These are phyloP conservation scores for Parnassius mnemosyne DNA, from an alignment of 2,888 invertebrate genomes.

Conservation along the genomic window DNA sequence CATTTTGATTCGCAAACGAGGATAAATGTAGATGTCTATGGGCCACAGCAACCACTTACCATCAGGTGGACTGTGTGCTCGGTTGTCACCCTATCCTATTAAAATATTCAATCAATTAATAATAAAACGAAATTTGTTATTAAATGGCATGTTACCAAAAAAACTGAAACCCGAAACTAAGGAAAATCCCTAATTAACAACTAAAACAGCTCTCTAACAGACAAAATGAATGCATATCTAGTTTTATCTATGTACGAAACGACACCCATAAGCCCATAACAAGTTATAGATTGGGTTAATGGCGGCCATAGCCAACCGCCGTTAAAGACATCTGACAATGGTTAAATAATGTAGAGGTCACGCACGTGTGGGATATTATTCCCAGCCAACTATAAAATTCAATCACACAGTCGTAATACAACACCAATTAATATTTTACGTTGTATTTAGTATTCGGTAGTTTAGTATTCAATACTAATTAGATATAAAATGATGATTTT, in stretches of 20 bases:
- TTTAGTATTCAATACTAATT: background rate
- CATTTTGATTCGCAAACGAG: no score
- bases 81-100: no score
- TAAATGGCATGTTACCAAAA: background rate
- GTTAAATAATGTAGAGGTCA: constrained; percentile 33
- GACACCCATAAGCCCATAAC: constrained; percentile 8
- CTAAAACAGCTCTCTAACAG: background rate
- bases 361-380: constrained; percentile 32
- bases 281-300: constrained; percentile 9
- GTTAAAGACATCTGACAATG: constrained; percentile 38
- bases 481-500: background rate
- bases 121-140: no score
- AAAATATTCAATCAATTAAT: no score
- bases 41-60: no score
- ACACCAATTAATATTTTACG: constrained; percentile 11
- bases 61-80: no score
- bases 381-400: constrained; percentile 26
- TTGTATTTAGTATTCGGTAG: background rate
- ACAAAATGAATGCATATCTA: constrained; percentile 2
- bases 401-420: constrained; percentile 17
- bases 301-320: constrained; percentile 18
- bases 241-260: constrained; percentile 4
- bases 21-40: no score
- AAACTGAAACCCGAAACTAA: background rate
- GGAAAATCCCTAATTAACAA: no score